phyloP scores from a whole-genome alignment of 2,113 vertebrate species.

The Nycticryphes semicollaris region DNA sequence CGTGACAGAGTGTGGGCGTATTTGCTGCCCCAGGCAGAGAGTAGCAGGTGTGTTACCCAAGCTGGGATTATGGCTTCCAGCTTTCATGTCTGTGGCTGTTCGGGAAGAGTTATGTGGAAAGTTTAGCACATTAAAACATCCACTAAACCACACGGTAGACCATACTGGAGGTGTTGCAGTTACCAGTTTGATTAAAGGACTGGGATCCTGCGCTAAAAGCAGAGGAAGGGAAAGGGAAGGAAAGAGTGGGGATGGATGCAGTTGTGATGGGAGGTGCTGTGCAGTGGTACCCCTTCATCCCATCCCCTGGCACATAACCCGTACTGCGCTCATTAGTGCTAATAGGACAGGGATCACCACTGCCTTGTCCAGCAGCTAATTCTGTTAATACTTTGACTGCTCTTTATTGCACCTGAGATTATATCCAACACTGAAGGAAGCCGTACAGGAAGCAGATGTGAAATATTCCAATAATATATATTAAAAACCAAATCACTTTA shows the following conservation, averaged over 20 bases:
- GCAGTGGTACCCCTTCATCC: background rate
- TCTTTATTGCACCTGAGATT: background rate
- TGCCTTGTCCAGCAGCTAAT: rapidly evolving
- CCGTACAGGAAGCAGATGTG: background rate
- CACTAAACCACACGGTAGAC: rapidly evolving
- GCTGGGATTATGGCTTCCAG: background rate
- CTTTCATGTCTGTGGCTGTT: background rate
- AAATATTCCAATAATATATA: background rate
- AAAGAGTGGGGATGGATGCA: background rate
- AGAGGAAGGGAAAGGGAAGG: background rate
- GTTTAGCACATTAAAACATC: background rate
- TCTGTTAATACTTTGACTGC: background rate
- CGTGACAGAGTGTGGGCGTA: rapidly evolving
- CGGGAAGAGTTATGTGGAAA: background rate
- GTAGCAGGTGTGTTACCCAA: background rate
- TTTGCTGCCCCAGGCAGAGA: background rate
- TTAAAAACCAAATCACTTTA: background rate
- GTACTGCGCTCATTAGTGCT: background rate
- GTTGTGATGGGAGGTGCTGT: background rate
- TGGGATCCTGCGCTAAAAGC: too few relatives aligned
- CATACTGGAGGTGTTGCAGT: background rate
- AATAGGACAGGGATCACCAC: background rate
- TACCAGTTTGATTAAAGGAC: background rate
- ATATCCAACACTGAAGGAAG: background rate
- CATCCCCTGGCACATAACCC: background rate